Percentiles rank a stretch among this genome's conserved stretches.
Conservation (phyloP, 2,113 vertebrate genomes). For the Ptilorrhoa leucosticta region DNA sequence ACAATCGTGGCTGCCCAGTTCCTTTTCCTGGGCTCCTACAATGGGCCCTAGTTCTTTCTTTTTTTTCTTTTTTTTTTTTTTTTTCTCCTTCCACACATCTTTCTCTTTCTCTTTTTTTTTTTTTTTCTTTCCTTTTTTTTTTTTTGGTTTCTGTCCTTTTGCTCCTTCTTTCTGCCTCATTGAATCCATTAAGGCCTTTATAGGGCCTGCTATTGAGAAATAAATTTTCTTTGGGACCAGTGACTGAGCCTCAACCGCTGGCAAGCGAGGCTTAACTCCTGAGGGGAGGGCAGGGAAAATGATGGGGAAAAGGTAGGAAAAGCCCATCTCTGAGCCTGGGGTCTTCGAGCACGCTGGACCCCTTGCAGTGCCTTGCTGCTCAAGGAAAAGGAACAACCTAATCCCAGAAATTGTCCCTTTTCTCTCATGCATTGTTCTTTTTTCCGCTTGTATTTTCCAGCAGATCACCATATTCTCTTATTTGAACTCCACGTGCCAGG, state of each 20-base stretch:
- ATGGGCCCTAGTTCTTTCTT: constrained; percentile 74
- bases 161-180: constrained; percentile 80
- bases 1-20: constrained; percentile 80
- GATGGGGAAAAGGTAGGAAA: background rate
- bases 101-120: constrained; percentile 51
- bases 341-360: background rate
- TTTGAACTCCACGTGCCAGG: background rate
- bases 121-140: background rate
- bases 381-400: background rate
- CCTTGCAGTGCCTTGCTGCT: background rate
- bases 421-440: background rate
- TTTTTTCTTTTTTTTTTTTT: constrained; percentile 64
- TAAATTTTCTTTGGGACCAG: constrained; percentile 67
- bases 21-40: constrained; percentile 79
- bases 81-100: constrained; percentile 69
- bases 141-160: constrained; percentile 68
- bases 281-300: constrained; percentile 7
- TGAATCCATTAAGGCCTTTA: constrained; percentile 80
- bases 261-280: constrained; percentile 55
- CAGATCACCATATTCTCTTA: background rate
- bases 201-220: constrained; percentile 71
- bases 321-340: background rate
- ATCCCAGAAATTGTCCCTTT: background rate
- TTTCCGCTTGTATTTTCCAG: background rate
- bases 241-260: constrained; percentile 55